These are phyloP conservation scores for Oxystoma pomonae DNA, from an alignment of 2,888 invertebrate genomes.

Conservation along the genomic window DNA sequence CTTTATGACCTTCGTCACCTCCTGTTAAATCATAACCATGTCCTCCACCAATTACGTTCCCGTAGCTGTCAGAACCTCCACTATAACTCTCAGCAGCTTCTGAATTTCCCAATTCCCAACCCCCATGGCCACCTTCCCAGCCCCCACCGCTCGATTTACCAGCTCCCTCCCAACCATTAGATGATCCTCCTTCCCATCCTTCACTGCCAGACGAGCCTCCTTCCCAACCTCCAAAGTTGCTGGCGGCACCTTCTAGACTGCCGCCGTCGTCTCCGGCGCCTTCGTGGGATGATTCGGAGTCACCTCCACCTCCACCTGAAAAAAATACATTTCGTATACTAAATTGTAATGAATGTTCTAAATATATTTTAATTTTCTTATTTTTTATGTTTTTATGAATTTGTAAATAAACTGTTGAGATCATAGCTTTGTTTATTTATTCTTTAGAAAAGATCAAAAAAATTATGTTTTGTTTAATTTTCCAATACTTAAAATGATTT, in stretches of 20 bases:
- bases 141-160: slow-evolving; percentile 40
- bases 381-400: too few relatives aligned
- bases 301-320: slow-evolving; percentile 40
- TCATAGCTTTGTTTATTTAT: too few relatives aligned
- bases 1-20: slow-evolving; percentile 32
- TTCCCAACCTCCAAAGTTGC: slow-evolving; percentile 5
- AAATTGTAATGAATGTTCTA: too few relatives aligned
- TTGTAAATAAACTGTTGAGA: too few relatives aligned
- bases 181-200: slow-evolving; percentile 24
- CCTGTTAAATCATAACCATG: slow-evolving; percentile 29
- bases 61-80: slow-evolving; percentile 26
- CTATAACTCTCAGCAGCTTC: slow-evolving; percentile 25
- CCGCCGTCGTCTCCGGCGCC: slow-evolving; percentile 8
- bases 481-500: too few relatives aligned
- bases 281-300: slow-evolving; percentile 40
- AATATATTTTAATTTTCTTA: too few relatives aligned
- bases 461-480: too few relatives aligned
- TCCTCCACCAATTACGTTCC: slow-evolving; percentile 27
- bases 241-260: background rate
- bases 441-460: too few relatives aligned
- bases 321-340: too few relatives aligned
- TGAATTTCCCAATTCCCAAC: slow-evolving; percentile 33
- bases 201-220: slow-evolving; percentile 27
- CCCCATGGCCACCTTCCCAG: slow-evolving; percentile 46
- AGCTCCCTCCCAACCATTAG: slow-evolving; percentile 24